A percentile compares a stretch with the other conserved stretches of the same genome.
Conservation (phyloP, 2,888 invertebrate species). For the Diploptera punctata region DNA sequence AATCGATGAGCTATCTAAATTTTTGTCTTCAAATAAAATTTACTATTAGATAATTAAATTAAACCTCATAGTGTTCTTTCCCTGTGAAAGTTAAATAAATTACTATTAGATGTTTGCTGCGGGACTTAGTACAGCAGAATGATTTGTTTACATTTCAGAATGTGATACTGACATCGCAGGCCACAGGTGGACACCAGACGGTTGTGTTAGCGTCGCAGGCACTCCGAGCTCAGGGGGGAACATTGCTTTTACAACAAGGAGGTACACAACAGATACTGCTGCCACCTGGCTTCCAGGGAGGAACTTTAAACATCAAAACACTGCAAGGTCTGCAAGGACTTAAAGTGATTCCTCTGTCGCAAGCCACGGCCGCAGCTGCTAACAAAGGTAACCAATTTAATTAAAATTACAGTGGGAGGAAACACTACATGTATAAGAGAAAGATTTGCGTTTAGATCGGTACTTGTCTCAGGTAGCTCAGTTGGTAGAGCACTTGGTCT, state of each 20-base stretch:
- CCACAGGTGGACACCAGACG: slow-evolving; percentile 44
- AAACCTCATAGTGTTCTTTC: no score
- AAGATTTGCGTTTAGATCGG: no score
- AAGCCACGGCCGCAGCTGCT: slow-evolving; percentile 37
- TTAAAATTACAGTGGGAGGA: no score
- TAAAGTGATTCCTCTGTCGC: slow-evolving; percentile 64
- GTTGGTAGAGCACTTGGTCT: no score
- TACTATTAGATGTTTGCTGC: no score
- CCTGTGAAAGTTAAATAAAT: no score
- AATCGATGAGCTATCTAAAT: no score
- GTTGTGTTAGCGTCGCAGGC: slow-evolving; percentile 45
- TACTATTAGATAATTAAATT: no score
- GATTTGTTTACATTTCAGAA: slow-evolving; percentile 43
- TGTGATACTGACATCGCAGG: slow-evolving; percentile 46
- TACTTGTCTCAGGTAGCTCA: no score
- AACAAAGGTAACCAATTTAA: slow-evolving; percentile 49
- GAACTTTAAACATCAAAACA: slow-evolving; percentile 65
- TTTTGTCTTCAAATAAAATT: no score
- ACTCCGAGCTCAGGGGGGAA: slow-evolving; percentile 43
- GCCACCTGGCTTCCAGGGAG: slow-evolving; percentile 67
- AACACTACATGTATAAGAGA: no score
- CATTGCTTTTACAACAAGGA: slow-evolving; percentile 44
- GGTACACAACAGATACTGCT: slow-evolving; percentile 63
- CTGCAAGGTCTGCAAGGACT: slow-evolving; percentile 59
- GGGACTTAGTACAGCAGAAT: no score